A percentile compares a stretch with the other conserved stretches of the same genome.
Conservation (phyloP, 30 jellyfish, hydroid and myxozoan species). For the Hydractinia echinata region DNA sequence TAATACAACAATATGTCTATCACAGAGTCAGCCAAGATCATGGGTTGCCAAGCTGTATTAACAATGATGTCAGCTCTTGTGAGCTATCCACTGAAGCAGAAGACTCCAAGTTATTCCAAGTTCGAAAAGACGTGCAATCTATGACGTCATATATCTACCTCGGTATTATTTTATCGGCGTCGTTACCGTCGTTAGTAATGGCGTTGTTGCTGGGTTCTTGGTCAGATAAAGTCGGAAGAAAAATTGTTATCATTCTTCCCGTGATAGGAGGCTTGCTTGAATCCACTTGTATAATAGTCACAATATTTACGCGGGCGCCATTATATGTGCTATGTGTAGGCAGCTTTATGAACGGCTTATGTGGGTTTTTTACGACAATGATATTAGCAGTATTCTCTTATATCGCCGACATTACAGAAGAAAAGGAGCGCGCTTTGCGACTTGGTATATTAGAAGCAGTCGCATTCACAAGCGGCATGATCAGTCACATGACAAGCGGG, state of each 20-base stretch:
- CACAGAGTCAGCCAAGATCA: constrained; percentile 56
- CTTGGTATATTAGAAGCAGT: constrained; percentile 89
- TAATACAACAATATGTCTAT: constrained; percentile 88
- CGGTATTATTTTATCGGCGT: constrained; percentile 85
- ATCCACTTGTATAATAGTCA: constrained; percentile 54
- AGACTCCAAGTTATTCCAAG: constrained; percentile 23
- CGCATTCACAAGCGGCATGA: constrained; percentile 95
- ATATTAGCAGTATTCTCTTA: constrained; percentile 88
- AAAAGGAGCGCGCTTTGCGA: constrained; percentile 77
- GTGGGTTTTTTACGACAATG: constrained; percentile 97
- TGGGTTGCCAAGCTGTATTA: constrained; percentile 57
- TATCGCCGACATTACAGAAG: constrained; percentile 85
- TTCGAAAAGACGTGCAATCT: constrained; percentile 71
- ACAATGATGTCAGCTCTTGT: constrained; percentile 73
- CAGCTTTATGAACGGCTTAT: constrained; percentile 79
- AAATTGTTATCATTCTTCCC: constrained; percentile 71
- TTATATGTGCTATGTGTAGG: constrained; percentile 72
- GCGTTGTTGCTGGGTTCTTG: constrained; percentile 91
- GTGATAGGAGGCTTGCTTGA: constrained; percentile 82
- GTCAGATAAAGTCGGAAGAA: constrained; percentile 96
- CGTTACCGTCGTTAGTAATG: constrained; percentile 88
- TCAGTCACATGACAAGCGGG: constrained; percentile 89
- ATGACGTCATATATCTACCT: constrained; percentile 83
- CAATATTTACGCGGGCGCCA: constrained; percentile 70
- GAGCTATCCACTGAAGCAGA: constrained; percentile 36